Percentiles rank a stretch among this genome's conserved stretches.
Conservation (phyloP, 2,113 vertebrate genomes). For the Plecturocebus donacophilus region DNA sequence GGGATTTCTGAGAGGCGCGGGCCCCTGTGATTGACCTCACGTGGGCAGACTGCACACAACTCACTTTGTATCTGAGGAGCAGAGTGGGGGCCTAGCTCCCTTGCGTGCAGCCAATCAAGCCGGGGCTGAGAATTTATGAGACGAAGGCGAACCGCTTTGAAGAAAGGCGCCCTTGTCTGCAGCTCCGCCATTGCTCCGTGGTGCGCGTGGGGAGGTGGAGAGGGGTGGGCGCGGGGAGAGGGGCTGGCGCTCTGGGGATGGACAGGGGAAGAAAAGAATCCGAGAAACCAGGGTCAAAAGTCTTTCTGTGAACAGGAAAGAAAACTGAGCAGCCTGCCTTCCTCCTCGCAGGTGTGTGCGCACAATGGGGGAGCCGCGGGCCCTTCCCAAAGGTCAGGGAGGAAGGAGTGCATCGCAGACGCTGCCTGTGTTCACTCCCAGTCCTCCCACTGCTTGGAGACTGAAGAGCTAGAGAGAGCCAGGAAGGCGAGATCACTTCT, state of each 20-base stretch:
- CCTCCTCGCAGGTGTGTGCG: neutral
- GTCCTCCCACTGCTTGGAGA: neutral
- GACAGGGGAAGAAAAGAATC: slow-evolving; percentile 56
- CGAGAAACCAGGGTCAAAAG: slow-evolving; percentile 59
- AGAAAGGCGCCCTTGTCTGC: slow-evolving; percentile 60
- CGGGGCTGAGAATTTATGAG: slow-evolving; percentile 30
- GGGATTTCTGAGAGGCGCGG: slow-evolving; percentile 21
- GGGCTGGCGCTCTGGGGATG: slow-evolving; percentile 49
- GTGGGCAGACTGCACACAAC: slow-evolving; percentile 42
- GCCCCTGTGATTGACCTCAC: slow-evolving; percentile 42
- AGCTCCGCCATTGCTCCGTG: neutral
- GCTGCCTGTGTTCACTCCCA: neutral
- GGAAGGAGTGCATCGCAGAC: accelerated
- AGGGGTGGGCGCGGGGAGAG: slow-evolving; percentile 32
- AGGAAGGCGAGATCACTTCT: neutral
- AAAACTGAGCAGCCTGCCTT: neutral
- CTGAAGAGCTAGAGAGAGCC: neutral
- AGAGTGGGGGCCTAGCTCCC: neutral
- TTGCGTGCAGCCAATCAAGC: slow-evolving; percentile 45
- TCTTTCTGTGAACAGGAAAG: slow-evolving; percentile 67
- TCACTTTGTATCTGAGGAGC: slow-evolving; percentile 52
- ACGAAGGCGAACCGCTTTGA: slow-evolving; percentile 50
- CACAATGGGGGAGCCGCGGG: neutral
- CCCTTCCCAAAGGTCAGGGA: neutral
- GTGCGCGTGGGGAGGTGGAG: slow-evolving; percentile 39